Percentiles rank a stretch among this genome's conserved stretches.
These are phyloP conservation scores for Brachypteracias leptosomus DNA, from an alignment of 2,113 vertebrate genomes.

Conservation along the genomic window DNA sequence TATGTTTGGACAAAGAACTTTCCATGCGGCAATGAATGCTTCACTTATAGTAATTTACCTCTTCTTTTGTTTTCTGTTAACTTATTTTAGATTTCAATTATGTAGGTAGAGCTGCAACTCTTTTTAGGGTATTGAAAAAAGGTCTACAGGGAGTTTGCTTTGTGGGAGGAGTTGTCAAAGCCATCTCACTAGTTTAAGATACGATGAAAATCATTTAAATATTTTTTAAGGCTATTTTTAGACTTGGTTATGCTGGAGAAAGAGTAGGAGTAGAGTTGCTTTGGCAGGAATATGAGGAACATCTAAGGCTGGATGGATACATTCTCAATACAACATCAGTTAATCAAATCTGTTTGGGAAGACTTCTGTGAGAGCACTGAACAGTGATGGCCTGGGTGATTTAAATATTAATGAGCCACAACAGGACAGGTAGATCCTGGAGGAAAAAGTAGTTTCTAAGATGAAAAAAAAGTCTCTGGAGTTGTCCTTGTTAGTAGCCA, in stretches of 20 bases:
- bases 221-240: conserved; percentile 31
- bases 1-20: conserved; percentile 1
- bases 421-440: neutral
- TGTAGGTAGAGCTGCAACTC: neutral
- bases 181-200: neutral
- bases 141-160: neutral
- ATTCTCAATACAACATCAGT: neutral
- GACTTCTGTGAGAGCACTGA: neutral
- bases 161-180: neutral
- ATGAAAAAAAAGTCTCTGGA: neutral
- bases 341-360: conserved; percentile 17
- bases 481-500: neutral
- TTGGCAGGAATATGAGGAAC: neutral
- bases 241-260: neutral
- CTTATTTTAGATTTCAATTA: neutral
- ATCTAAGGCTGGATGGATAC: neutral
- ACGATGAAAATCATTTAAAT: conserved; percentile 18
- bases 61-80: neutral
- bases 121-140: neutral
- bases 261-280: neutral
- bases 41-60: neutral
- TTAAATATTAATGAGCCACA: neutral
- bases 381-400: neutral
- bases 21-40: neutral
- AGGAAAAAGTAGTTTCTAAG: neutral